These are phyloP conservation scores for Anguilla marmorata DNA, from an alignment of 2,797 vertebrate genomes.

Conservation along the genomic window DNA sequence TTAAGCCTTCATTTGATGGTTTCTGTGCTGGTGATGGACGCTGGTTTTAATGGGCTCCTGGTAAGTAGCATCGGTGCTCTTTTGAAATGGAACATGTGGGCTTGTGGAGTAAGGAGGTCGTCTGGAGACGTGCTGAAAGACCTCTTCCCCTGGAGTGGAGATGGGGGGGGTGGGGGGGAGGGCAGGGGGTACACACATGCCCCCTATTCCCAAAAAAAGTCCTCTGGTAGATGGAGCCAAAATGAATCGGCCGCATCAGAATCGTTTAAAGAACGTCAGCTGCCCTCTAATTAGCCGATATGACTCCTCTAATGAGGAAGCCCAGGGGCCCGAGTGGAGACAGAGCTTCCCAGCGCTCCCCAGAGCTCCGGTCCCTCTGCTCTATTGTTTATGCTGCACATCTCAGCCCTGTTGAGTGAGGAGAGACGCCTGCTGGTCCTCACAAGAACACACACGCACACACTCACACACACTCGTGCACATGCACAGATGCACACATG, in stretches of 20 bases:
- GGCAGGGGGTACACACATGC: not conserved
- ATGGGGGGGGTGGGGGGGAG: not conserved
- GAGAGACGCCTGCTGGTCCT: not conserved
- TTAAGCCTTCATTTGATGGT: not conserved
- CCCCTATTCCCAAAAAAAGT: not conserved
- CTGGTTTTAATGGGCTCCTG: not conserved
- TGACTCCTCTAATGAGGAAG: conserved; percentile 23
- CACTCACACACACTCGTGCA: not conserved
- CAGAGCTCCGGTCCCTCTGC: not conserved
- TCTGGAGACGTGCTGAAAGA: conserved; percentile 6
- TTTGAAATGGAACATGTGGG: not conserved
- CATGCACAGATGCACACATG: not conserved
- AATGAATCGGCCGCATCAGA: conserved; percentile 16
- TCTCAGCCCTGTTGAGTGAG: not conserved
- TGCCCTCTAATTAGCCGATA: conserved; percentile 37
- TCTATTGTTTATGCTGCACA: not conserved
- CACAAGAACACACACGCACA: too few species aligned
- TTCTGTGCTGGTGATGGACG: not conserved
- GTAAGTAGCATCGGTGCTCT: not conserved
- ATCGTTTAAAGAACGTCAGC: conserved; percentile 35
- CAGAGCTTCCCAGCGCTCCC: not conserved
- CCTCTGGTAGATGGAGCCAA: not conserved
- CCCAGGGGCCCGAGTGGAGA: not conserved
- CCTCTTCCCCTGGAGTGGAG: not conserved
- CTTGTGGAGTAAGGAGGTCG: not conserved